Evolutionary conservation across 2,888 invertebrate genomes (phyloP).

Genomic region (Diadromus collaris): DNA sequence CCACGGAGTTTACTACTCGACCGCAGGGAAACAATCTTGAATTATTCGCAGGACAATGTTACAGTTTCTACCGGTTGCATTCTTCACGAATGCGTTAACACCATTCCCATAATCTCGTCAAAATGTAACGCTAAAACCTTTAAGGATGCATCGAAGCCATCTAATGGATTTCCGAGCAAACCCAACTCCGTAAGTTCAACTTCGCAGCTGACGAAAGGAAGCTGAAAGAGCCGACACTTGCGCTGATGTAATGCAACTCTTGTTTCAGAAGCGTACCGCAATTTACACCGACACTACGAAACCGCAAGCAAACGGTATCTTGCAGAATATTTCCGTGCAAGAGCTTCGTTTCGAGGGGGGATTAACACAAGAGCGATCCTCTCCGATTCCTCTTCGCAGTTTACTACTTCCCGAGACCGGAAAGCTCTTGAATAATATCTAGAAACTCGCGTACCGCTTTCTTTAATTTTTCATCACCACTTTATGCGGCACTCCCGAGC

Average conservation of each 20-base stretch:
- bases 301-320: neutral
- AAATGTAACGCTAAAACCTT: neutral
- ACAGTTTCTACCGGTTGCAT: neutral
- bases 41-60: neutral
- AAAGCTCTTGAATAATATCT: conserved; percentile 23
- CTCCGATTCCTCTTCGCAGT: neutral
- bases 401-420: conserved; percentile 11
- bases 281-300: neutral
- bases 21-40: neutral
- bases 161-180: neutral
- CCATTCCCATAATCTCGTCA: neutral
- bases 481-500: neutral
- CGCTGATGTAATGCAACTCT: neutral
- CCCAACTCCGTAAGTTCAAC: no score
- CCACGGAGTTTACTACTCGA: neutral
- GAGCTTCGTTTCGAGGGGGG: neutral
- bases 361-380: neutral
- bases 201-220: neutral
- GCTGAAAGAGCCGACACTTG: neutral
- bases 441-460: conserved; percentile 1
- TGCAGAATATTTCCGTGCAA: neutral
- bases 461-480: conserved; percentile 15
- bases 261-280: neutral
- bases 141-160: neutral
- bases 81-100: neutral